A percentile compares a stretch with the other conserved stretches of the same genome.
Conservation (phyloP, 2,113 vertebrate genomes). For the Zosterops lateralis region DNA sequence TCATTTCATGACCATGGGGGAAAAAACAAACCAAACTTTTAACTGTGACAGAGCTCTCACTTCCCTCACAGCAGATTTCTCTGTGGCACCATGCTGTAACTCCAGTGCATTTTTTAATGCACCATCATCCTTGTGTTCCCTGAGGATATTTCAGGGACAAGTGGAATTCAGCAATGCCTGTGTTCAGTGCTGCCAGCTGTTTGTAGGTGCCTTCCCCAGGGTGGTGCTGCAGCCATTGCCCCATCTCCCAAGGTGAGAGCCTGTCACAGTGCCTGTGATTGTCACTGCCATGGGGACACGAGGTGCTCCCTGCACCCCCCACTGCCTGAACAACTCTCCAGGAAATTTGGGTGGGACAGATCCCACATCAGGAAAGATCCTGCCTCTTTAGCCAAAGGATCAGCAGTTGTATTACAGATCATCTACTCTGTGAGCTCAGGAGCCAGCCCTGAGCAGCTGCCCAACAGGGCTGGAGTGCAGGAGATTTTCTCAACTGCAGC, state of each 20-base stretch:
- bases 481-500: not conserved
- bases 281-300: fast-evolving
- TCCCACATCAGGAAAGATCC: not conserved
- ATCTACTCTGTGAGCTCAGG: not conserved
- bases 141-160: not conserved
- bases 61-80: not conserved
- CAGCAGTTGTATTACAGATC: not conserved
- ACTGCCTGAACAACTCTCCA: not conserved
- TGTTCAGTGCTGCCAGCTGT: not conserved
- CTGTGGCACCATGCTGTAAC: not conserved
- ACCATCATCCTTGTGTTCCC: not conserved
- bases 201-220: not conserved
- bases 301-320: not conserved
- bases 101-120: not conserved
- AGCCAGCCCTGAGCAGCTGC: not conserved
- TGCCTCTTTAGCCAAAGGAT: not conserved
- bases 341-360: not conserved
- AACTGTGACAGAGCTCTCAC: not conserved
- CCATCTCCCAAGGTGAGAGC: not conserved
- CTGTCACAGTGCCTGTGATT: fast-evolving
- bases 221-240: not conserved
- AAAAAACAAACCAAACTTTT: not conserved
- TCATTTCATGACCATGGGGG: not conserved
- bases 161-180: not conserved
- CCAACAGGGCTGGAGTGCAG: not conserved